Conservation (phyloP, 2,113 vertebrate species). For the Indicator indicator region DNA sequence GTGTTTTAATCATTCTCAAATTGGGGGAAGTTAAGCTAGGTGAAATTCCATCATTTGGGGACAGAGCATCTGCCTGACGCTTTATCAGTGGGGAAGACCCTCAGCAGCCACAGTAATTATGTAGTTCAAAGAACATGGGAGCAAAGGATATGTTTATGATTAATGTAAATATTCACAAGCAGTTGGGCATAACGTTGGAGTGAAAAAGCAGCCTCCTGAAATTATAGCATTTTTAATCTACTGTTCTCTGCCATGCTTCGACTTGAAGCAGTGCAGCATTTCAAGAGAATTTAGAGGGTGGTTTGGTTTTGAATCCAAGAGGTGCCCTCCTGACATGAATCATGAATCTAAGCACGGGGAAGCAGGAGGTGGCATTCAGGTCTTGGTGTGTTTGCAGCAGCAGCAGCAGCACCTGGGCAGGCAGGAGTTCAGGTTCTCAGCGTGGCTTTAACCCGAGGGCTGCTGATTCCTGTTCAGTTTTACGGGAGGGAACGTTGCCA, state of each 20-base stretch:
- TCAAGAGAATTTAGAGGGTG: neutral
- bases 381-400: neutral
- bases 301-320: neutral
- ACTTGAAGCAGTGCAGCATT: neutral
- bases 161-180: neutral
- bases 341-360: neutral
- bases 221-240: neutral
- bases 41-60: neutral
- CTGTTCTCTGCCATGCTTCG: neutral
- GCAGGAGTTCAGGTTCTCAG: constrained; percentile 44
- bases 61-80: neutral
- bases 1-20: neutral
- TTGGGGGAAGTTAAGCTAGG: neutral
- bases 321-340: neutral
- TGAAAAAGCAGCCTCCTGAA: neutral
- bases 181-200: neutral
- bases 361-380: constrained; percentile 7
- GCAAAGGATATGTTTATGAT: neutral
- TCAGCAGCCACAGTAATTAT: neutral
- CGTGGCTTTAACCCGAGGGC: constrained; percentile 29
- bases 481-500: neutral
- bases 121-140: neutral
- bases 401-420: constrained; percentile 42
- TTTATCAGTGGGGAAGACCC: neutral
- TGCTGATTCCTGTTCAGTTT: constrained; percentile 61